phyloP scores from a whole-genome alignment of 2,113 vertebrate genomes.

The Vombatus ursinus region DNA sequence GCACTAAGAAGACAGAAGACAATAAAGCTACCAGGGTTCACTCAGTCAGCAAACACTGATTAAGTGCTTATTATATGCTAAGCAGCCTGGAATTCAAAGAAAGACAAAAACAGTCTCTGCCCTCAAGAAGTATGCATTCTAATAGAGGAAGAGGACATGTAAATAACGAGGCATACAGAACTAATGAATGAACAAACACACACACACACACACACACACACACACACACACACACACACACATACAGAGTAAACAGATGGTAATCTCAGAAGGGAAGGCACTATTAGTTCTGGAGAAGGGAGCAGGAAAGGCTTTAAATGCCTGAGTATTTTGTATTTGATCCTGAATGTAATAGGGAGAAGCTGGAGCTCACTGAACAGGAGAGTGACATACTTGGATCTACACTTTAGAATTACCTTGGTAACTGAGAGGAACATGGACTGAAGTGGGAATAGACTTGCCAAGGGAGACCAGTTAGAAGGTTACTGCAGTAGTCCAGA shows the following conservation, averaged over 20 bases:
- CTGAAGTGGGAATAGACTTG: background rate
- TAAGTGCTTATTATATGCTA: background rate
- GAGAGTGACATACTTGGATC: background rate
- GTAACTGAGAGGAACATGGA: background rate
- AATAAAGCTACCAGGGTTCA: background rate
- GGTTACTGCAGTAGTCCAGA: background rate
- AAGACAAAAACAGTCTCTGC: background rate
- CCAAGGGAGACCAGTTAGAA: background rate
- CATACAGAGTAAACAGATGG: background rate
- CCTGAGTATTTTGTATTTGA: background rate
- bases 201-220: background rate
- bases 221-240: background rate
- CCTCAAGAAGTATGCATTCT: background rate
- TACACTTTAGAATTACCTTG: background rate
- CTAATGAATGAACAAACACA: background rate
- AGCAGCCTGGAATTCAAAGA: background rate
- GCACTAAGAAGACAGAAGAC: background rate
- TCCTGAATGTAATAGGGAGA: background rate
- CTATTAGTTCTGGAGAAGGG: background rate
- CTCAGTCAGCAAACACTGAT: background rate
- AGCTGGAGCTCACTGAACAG: background rate
- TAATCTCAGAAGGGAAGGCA: background rate
- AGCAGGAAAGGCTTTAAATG: background rate
- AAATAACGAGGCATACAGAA: background rate
- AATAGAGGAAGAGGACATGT: background rate